A percentile compares a stretch with the other conserved stretches of the same genome.
Evolutionary conservation across 2,888 invertebrate genomes (phyloP).

Genomic region (Brachypalpus laphriformis): DNA sequence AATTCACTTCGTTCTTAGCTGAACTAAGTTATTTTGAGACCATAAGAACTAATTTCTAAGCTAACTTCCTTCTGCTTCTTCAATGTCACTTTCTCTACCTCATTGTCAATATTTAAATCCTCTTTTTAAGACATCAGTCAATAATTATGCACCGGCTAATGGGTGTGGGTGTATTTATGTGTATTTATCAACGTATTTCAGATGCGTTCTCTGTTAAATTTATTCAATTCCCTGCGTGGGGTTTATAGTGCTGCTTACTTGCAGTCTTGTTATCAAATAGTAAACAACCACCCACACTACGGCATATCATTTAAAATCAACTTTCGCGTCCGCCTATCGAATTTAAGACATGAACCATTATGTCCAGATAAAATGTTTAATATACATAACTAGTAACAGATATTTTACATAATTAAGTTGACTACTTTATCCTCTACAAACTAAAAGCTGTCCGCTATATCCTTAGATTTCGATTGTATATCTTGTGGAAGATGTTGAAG

Average conservation of each 20-base stretch:
- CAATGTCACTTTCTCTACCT: too few species aligned
- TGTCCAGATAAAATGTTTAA: conserved; percentile 57
- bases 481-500: conserved; percentile 35
- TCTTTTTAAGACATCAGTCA: too few species aligned
- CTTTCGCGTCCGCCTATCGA: neutral
- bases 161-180: neutral
- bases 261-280: neutral
- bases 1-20: too few species aligned
- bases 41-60: too few species aligned
- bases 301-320: neutral
- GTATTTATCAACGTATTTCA: neutral
- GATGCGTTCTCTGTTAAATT: neutral
- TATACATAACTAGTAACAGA: conserved; percentile 54
- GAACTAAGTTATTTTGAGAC: too few species aligned
- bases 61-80: too few species aligned
- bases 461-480: conserved; percentile 61
- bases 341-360: conserved; percentile 12
- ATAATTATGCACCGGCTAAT: neutral
- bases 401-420: conserved; percentile 38
- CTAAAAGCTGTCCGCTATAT: neutral
- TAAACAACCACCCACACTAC: conserved; percentile 7
- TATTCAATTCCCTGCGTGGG: neutral
- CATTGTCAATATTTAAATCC: neutral
- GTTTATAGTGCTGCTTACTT: neutral
- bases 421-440: conserved; percentile 9